Percentiles rank a stretch among this genome's conserved stretches.
Evolutionary conservation across 2,797 vertebrate genomes (phyloP).

Genomic region (Spizella passerina): DNA sequence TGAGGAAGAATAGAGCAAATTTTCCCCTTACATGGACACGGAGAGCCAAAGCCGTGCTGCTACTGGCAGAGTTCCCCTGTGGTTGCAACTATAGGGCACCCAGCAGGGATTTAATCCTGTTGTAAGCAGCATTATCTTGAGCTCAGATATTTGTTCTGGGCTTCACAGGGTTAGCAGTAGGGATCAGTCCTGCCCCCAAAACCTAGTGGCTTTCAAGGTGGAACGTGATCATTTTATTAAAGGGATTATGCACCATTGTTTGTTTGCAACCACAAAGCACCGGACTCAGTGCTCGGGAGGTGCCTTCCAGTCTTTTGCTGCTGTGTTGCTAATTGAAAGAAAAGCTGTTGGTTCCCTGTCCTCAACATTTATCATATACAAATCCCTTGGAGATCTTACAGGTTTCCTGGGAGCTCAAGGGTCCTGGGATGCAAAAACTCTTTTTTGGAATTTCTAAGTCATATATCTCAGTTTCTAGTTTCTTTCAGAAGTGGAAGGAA

Average conservation of each 20-base stretch:
- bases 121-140: conserved; percentile 62
- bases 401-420: neutral
- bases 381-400: conserved; percentile 1
- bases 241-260: conserved; percentile 48
- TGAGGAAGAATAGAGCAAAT: conserved; percentile 35
- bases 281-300: neutral
- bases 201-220: conserved; percentile 35
- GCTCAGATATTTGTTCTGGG: conserved; percentile 52
- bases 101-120: conserved; percentile 63
- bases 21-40: conserved; percentile 59
- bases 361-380: conserved; percentile 22
- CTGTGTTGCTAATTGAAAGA: conserved; percentile 34
- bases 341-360: conserved; percentile 36
- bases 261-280: conserved; percentile 47
- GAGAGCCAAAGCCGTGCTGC: neutral
- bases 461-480: neutral
- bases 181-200: conserved; percentile 39
- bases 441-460: neutral
- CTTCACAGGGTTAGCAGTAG: conserved; percentile 49
- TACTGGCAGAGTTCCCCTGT: conserved; percentile 18
- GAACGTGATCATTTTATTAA: conserved; percentile 54
- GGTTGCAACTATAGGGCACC: conserved; percentile 18
- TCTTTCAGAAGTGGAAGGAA: neutral
- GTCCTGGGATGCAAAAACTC: neutral
- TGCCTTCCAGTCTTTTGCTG: conserved; percentile 26